phyloP scores from a whole-genome alignment of 1,140 invertebrate genomes.

The Amphibalanus amphitrite region DNA sequence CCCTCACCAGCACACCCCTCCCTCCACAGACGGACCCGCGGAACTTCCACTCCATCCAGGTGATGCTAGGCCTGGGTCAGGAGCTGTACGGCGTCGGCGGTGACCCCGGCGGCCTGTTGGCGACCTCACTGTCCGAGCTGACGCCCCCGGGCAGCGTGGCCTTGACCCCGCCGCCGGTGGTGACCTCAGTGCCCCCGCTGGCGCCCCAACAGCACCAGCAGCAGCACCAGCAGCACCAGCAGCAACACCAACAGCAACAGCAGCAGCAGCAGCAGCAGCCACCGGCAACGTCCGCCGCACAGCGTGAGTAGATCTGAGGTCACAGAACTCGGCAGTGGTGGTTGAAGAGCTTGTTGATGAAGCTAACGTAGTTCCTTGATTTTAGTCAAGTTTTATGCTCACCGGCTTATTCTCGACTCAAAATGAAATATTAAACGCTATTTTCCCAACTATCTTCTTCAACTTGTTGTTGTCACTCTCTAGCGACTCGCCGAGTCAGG shows the following conservation, averaged over 20 bases:
- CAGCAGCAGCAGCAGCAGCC: constrained; percentile 28
- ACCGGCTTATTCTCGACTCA: too few relatives aligned
- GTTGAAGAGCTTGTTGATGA: too few relatives aligned
- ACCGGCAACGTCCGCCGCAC: constrained; percentile 19
- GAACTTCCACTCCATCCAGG: constrained; percentile 22
- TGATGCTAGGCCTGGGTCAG: constrained; percentile 43
- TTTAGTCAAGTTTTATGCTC: too few relatives aligned
- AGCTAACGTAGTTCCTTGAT: too few relatives aligned
- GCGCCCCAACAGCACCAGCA: constrained; percentile 16
- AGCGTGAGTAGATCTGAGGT: constrained; percentile 4
- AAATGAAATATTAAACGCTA: too few relatives aligned
- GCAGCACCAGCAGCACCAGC: constrained; percentile 31
- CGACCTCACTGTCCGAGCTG: constrained; percentile 3
- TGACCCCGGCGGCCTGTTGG: constrained; percentile 11
- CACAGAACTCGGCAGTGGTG: too few relatives aligned
- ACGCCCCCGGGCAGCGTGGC: constrained; percentile 1
- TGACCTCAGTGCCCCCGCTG: constrained; percentile 14
- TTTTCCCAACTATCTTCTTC: too few relatives aligned
- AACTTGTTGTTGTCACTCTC: too few relatives aligned
- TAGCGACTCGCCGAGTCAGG: too few relatives aligned
- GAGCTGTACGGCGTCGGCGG: constrained; percentile 16
- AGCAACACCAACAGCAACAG: constrained; percentile 17
- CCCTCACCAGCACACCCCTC: too few relatives aligned
- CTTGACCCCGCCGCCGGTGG: constrained; percentile 14
- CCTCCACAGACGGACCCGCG: too few relatives aligned